Percentiles rank a stretch among this genome's conserved stretches.
phyloP scores from a whole-genome alignment of 2,888 invertebrate genomes.

The Drosophila histrio region DNA sequence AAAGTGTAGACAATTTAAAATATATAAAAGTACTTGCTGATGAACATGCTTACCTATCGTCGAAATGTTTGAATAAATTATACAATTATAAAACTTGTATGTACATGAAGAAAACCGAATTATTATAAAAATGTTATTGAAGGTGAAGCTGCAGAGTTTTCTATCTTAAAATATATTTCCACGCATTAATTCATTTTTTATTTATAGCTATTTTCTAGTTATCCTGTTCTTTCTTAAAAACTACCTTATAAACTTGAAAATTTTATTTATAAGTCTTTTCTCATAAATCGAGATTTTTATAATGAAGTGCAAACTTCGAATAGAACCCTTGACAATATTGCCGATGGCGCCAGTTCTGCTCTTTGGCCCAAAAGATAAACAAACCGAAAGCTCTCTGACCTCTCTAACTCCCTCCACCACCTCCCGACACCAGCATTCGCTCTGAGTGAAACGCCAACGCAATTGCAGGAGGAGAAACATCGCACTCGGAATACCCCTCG shows the following conservation, averaged over 20 bases:
- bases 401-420: not conserved
- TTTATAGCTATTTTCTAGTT: not conserved
- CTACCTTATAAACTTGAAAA: not conserved
- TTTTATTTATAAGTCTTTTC: not conserved
- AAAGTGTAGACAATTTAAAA: no score
- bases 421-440: not conserved
- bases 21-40: no score
- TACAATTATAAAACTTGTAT: no score
- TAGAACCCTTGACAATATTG: conserved; percentile 9
- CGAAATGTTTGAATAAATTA: no score
- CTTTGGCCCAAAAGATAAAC: conserved; percentile 9
- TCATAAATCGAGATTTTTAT: not conserved
- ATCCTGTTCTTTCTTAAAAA: not conserved
- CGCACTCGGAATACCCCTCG: conserved; percentile 15
- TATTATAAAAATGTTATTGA: no score
- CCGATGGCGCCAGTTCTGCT: conserved; percentile 2
- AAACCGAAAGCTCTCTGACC: conserved; percentile 10
- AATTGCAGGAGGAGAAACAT: conserved; percentile 12
- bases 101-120: no score
- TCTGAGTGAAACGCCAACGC: conserved; percentile 51
- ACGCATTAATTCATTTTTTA: no score
- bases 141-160: no score
- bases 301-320: not conserved
- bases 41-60: no score
- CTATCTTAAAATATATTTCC: no score